These are phyloP conservation scores for Sparidentex hasta DNA, from an alignment of 2,797 vertebrate genomes.

Conservation along the genomic window DNA sequence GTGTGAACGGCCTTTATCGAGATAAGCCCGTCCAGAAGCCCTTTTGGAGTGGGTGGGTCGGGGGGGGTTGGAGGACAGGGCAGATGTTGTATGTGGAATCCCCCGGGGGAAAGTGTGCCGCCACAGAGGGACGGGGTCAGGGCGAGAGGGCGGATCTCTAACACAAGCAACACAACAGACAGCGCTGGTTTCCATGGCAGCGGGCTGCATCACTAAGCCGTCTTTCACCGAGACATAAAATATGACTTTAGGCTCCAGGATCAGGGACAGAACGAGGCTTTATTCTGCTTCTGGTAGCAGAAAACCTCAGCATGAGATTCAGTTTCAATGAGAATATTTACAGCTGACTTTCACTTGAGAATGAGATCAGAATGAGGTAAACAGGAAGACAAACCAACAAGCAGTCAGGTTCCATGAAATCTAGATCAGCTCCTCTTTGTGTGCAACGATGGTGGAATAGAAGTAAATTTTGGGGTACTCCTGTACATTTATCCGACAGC, in stretches of 20 bases:
- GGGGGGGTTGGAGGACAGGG: slow-evolving; percentile 43
- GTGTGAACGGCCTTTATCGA: slow-evolving; percentile 68
- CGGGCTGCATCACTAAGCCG: slow-evolving; percentile 69
- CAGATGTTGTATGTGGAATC: slow-evolving; percentile 85
- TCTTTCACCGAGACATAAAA: slow-evolving; percentile 64
- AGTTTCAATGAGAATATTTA: not conserved
- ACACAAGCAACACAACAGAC: slow-evolving; percentile 69
- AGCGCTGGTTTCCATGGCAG: slow-evolving; percentile 75
- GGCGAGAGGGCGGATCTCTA: slow-evolving; percentile 73
- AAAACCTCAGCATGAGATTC: not conserved
- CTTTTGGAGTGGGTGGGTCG: slow-evolving; percentile 58
- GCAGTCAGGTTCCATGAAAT: not conserved
- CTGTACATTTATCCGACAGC: no score
- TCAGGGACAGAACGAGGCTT: slow-evolving; percentile 52
- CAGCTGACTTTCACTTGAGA: not conserved
- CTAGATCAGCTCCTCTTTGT: not conserved
- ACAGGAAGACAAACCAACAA: not conserved
- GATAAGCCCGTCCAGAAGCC: slow-evolving; percentile 62
- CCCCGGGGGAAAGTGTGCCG: slow-evolving; percentile 81
- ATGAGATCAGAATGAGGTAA: not conserved
- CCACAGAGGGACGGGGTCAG: slow-evolving; percentile 64
- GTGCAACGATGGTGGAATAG: not conserved
- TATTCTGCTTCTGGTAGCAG: slow-evolving; percentile 35
- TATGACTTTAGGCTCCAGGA: slow-evolving; percentile 41
- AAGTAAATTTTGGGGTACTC: not conserved